phyloP scores from a whole-genome alignment of 1,140 invertebrate species.

The Calycopis cecrops region DNA sequence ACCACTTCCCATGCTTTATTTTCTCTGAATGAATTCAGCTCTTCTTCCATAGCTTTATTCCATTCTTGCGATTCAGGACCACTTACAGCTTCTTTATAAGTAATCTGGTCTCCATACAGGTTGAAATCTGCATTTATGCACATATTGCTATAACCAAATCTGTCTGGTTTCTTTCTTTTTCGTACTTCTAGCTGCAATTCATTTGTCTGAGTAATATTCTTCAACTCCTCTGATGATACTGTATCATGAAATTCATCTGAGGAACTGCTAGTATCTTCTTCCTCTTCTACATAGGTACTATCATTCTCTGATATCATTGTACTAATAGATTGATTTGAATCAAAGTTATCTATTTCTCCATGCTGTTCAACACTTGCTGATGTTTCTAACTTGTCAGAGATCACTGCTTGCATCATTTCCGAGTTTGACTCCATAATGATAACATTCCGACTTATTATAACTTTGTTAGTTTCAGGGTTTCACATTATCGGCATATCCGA shows the following conservation, averaged over 20 bases:
- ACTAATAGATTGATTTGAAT: not conserved
- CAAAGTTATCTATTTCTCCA: not conserved
- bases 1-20: not conserved
- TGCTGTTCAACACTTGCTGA: not conserved
- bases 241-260: not conserved
- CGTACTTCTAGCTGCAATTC: not conserved
- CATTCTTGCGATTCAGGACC: conserved; percentile 3
- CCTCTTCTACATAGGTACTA: conserved; percentile 3
- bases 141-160: conserved; percentile 2
- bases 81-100: conserved; percentile 1
- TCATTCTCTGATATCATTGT: not conserved
- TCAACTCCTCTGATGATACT: not conserved
- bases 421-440: not conserved
- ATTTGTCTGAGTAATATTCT: not conserved
- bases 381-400: too few relatives aligned
- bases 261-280: not conserved
- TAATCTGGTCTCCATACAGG: not conserved
- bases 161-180: not conserved
- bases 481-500: too few relatives aligned
- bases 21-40: not conserved
- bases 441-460: too few relatives aligned
- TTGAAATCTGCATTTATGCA: not conserved
- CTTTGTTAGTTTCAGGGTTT: too few relatives aligned
- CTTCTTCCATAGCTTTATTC: not conserved
- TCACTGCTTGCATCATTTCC: too few relatives aligned